Base-by-base conservation (phyloP, 2,797 vertebrate genomes). In the Acomys russatus region DNA sequence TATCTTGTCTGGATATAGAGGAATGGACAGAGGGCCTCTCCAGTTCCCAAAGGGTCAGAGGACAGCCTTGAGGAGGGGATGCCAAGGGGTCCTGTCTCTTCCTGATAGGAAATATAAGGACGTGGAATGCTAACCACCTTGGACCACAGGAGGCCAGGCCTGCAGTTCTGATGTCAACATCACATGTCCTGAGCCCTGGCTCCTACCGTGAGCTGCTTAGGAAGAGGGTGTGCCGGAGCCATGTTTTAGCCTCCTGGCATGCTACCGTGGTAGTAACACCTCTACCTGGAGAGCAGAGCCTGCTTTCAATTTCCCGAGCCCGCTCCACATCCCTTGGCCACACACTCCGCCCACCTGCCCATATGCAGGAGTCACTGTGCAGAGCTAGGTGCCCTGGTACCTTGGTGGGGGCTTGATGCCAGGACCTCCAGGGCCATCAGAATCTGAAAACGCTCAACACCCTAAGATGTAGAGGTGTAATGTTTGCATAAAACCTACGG, bases 291-390 rank as follows among this genome's bases (percentile, higher is more conserved):
- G 38, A 44, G 14, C 44, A 63, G 2, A 1, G 18, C 33, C 74
- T 44, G 4, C 6, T 28, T 56, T 64, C n/a, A 56, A 56, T 44
- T 61, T 64, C 71, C 6, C 23, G 18, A 17, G 80, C 12, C 44
- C 6, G 23, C 9, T n/a, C 54, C n/a, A 70, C 0, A 4, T 0
- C 10, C 51, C 10, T 44, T 35, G 82, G n/a, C 14, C 11, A 12
- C 6, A 3, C 33, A 0, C 51, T 22, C 61, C 61, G 18, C 17
- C 70, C 3, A 3, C 28, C 44, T 7, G 61, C 59, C 35, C 20
- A n/a, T n/a, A 33, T 38, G 14, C 10, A 20, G 91, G 78, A 84
- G 14, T 35, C 66, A 49, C 18, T 44, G 20, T 2, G 25, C 49
- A 68, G 6, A 35, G 4, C 51, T 25, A 22, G 51, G 6, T 51